Evolutionary conservation across 2,888 invertebrate species (phyloP).

Genomic region (Macrosiphum euphorbiae): DNA sequence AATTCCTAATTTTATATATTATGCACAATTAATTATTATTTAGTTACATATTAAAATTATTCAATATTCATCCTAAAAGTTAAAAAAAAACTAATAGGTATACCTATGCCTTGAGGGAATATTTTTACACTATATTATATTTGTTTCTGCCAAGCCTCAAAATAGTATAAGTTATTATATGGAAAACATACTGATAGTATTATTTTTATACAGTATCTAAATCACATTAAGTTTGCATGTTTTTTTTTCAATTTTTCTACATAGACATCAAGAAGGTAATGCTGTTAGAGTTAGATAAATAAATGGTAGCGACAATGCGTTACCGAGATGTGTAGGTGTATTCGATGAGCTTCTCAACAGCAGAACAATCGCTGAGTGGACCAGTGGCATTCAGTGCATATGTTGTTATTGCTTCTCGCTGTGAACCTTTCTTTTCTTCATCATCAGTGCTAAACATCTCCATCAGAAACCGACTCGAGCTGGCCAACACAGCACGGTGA

Average conservation of each 20-base stretch:
- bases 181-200: not conserved
- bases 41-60: not conserved
- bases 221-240: not conserved
- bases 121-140: not conserved
- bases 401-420: slow-evolving; percentile 72
- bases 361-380: slow-evolving; percentile 75
- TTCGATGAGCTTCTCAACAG: slow-evolving; percentile 82
- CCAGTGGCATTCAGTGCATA: slow-evolving; percentile 75
- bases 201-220: not conserved
- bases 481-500: slow-evolving; percentile 85
- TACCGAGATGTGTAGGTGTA: slow-evolving; percentile 85
- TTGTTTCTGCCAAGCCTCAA: not conserved
- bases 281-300: slow-evolving; percentile 38
- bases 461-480: slow-evolving; percentile 83
- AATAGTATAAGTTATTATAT: not conserved
- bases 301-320: slow-evolving; percentile 64
- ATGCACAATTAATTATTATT: not conserved
- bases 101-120: not conserved
- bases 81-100: not conserved
- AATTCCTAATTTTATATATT: not conserved
- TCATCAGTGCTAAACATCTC: slow-evolving; percentile 78
- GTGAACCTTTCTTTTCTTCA: slow-evolving; percentile 71
- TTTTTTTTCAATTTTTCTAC: slow-evolving; percentile 14
- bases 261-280: slow-evolving; percentile 52
- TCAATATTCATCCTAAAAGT: not conserved